Evolutionary conservation across 2,113 vertebrate genomes (phyloP).

Genomic region (Ochotona princeps): DNA sequence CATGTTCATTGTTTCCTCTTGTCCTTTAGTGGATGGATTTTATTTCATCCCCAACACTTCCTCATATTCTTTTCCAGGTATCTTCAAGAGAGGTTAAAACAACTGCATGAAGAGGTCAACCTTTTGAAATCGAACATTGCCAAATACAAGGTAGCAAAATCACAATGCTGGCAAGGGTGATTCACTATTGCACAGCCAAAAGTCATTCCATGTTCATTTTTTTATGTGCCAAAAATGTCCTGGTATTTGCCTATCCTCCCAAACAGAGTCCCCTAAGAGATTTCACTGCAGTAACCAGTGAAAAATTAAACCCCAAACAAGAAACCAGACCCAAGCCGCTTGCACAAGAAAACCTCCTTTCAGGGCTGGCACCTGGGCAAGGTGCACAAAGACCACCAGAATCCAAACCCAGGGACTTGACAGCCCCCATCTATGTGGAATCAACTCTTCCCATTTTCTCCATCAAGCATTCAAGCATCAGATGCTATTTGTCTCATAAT

Average conservation of each 20-base stretch:
- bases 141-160: slow-evolving; percentile 93
- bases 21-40: not conserved
- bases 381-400: not conserved
- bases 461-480: not conserved
- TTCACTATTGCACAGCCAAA: not conserved
- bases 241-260: not conserved
- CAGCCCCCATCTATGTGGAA: not conserved
- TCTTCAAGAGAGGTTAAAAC: slow-evolving; percentile 95
- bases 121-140: slow-evolving; percentile 94
- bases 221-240: slow-evolving; percentile 18
- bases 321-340: not conserved
- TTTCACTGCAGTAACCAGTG: not conserved
- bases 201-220: slow-evolving; percentile 32
- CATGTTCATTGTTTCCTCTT: not conserved
- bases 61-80: slow-evolving; percentile 88
- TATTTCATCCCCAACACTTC: not conserved
- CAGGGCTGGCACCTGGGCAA: not conserved
- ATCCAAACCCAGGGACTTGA: rapidly evolving
- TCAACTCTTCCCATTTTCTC: not conserved
- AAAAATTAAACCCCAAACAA: not conserved
- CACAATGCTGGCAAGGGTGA: rapidly evolving
- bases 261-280: not conserved
- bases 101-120: slow-evolving; percentile 95
- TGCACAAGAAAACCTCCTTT: not conserved
- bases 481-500: not conserved